Evolutionary conservation across 2,113 vertebrate species (phyloP).

Genomic region (Aphyosemion australe): DNA sequence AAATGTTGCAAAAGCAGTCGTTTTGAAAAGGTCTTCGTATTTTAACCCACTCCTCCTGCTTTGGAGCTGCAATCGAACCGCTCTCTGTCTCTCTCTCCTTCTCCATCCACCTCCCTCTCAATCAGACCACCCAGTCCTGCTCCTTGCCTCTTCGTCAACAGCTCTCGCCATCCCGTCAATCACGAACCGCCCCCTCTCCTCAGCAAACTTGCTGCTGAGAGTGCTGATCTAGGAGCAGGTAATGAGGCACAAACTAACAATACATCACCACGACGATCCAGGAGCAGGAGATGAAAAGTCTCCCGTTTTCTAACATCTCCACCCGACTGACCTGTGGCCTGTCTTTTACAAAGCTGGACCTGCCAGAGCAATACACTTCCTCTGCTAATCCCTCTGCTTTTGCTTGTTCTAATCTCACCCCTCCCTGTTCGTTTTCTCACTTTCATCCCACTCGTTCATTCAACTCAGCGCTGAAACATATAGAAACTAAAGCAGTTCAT

Average conservation of each 20-base stretch:
- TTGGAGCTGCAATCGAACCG: neutral
- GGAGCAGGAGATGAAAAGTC: constrained; percentile 36
- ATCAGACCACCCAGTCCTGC: constrained; percentile 10
- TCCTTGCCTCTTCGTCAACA: constrained; percentile 16
- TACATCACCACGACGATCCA: constrained; percentile 43
- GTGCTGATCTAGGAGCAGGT: constrained; percentile 45
- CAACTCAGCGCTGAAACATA: constrained; percentile 44
- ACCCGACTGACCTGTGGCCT: constrained; percentile 50
- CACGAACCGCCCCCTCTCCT: constrained; percentile 16
- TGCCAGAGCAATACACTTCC: constrained; percentile 58
- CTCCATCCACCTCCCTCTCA: constrained; percentile 9
- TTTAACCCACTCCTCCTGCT: constrained; percentile 4
- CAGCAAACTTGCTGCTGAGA: constrained; percentile 39
- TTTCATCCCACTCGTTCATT: constrained; percentile 35
- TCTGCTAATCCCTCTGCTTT: constrained; percentile 53
- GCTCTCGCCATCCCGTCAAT: constrained; percentile 41
- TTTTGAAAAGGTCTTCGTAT: neutral
- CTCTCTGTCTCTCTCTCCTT: too few species aligned
- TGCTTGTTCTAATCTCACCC: constrained; percentile 52
- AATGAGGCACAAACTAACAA: constrained; percentile 46
- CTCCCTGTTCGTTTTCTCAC: constrained; percentile 6
- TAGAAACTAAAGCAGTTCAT: constrained; percentile 18
- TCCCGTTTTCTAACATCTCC: constrained; percentile 28
- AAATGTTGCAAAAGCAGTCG: too few species aligned
- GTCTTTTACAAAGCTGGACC: constrained; percentile 53